Percentiles rank a stretch among this genome's conserved stretches.
These are phyloP conservation scores for Aelia acuminata DNA, from an alignment of 2,888 invertebrate species.

Conservation along the genomic window DNA sequence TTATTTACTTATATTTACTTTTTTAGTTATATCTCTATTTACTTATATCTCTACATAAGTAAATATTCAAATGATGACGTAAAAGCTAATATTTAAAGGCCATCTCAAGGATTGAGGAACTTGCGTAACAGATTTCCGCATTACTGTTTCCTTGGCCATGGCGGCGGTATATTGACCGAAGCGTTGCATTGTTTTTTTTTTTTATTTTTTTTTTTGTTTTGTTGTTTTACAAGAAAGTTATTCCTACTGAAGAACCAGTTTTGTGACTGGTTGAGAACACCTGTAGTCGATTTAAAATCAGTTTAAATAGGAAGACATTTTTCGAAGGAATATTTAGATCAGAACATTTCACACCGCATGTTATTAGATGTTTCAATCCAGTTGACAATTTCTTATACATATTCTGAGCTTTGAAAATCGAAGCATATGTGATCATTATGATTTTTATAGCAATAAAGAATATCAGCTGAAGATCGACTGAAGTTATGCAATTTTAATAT, in stretches of 20 bases:
- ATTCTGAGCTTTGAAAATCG: too few relatives aligned
- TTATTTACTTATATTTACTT: too few relatives aligned
- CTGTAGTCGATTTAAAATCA: not conserved
- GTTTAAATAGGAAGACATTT: not conserved
- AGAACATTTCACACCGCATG: too few relatives aligned
- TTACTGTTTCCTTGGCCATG: not conserved
- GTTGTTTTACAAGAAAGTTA: not conserved
- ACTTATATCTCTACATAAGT: too few relatives aligned
- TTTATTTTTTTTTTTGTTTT: not conserved
- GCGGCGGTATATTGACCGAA: not conserved
- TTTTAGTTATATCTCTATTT: too few relatives aligned
- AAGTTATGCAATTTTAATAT: too few relatives aligned
- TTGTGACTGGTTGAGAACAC: not conserved
- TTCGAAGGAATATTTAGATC: too few relatives aligned
- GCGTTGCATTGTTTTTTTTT: not conserved
- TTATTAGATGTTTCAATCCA: too few relatives aligned
- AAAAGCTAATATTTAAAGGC: slow-evolving; percentile 29
- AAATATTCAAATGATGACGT: not conserved
- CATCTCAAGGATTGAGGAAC: not conserved
- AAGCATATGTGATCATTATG: too few relatives aligned
- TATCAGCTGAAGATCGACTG: too few relatives aligned
- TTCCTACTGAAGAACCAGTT: not conserved
- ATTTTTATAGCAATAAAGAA: too few relatives aligned
- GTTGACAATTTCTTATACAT: too few relatives aligned
- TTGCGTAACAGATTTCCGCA: not conserved